Evolutionary conservation across 1,140 invertebrate species (phyloP).

Genomic region (Liolophura sinensis): DNA sequence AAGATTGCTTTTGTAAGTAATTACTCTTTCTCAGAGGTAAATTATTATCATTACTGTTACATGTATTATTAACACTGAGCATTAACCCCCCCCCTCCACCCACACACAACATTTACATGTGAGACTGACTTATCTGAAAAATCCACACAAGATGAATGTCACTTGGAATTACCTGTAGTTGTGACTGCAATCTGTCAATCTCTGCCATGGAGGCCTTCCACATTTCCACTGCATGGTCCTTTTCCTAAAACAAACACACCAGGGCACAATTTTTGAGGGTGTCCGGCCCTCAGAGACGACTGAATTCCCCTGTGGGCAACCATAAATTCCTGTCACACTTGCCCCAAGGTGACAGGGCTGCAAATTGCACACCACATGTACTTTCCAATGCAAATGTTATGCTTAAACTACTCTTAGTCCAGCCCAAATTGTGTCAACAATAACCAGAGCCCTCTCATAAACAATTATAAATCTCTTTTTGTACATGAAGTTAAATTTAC

Average conservation of each 20-base stretch:
- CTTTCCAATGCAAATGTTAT: too few relatives aligned
- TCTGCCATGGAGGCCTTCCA: conserved; percentile 47
- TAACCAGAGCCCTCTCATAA: too few relatives aligned
- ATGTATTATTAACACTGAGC: background rate
- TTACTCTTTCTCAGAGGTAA: background rate
- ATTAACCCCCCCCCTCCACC: background rate
- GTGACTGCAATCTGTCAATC: conserved; percentile 41
- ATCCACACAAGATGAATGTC: background rate
- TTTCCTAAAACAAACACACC: conserved; percentile 39
- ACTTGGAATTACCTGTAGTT: conserved; percentile 32
- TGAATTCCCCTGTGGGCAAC: too few relatives aligned
- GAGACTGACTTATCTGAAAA: background rate
- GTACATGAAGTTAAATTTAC: too few relatives aligned
- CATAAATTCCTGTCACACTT: too few relatives aligned
- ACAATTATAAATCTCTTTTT: too few relatives aligned
- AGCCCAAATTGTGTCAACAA: too few relatives aligned
- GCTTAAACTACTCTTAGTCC: too few relatives aligned
- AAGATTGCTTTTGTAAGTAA: background rate
- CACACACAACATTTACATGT: conserved; percentile 1
- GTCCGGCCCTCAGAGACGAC: too few relatives aligned
- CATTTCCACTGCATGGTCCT: conserved; percentile 40
- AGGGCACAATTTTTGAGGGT: too few relatives aligned
- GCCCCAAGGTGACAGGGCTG: too few relatives aligned
- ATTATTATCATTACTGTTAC: background rate
- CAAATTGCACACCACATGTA: too few relatives aligned